Conservation (phyloP, 2,888 invertebrate species). For the Pristionchus mayeri region DNA sequence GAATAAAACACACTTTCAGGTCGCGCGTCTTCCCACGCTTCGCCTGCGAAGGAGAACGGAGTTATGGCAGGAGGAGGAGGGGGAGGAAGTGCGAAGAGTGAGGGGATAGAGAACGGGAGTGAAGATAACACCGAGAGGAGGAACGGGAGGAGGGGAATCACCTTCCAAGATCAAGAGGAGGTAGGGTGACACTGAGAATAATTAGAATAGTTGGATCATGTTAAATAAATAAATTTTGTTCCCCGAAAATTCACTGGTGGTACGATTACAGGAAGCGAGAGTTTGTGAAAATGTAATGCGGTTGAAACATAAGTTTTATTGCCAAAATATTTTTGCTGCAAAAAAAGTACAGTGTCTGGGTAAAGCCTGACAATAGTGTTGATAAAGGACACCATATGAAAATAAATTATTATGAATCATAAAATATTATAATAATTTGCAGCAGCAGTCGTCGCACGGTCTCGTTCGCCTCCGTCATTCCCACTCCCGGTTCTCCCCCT, state of each 20-base stretch:
- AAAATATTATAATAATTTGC: no score
- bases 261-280: background rate
- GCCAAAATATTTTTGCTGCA: no score
- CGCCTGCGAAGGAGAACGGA: background rate
- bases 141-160: background rate
- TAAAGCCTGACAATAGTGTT: no score
- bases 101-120: no score
- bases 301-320: no score
- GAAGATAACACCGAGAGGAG: no score
- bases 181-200: background rate
- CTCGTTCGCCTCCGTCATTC: background rate
- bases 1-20: background rate
- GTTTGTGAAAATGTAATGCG: background rate
- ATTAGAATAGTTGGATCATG: background rate
- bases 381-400: no score
- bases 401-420: no score
- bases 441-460: no score
- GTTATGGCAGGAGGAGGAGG: background rate
- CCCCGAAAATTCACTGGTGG: background rate
- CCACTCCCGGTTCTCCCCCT: background rate
- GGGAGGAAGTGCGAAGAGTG: background rate
- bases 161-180: no score
- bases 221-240: no score
- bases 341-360: no score
- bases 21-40: background rate